Conservation (phyloP, 2,113 vertebrate species). For the Myiozetetes cayanensis region DNA sequence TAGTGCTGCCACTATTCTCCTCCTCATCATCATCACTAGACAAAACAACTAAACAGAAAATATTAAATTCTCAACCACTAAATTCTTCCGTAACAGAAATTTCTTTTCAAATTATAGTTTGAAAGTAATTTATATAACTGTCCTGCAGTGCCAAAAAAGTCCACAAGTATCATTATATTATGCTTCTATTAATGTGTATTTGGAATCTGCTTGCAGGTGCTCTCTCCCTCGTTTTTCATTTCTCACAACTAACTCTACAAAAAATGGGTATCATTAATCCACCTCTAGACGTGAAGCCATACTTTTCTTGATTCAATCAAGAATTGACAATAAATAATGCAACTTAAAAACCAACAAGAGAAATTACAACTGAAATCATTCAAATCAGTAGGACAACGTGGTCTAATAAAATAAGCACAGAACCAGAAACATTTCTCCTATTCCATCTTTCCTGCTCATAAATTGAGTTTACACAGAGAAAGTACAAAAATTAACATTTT, state of each 20-base stretch:
- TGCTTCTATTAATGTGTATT: not conserved
- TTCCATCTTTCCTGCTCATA: not conserved
- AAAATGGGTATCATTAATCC: not conserved
- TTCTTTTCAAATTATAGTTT: constrained; percentile 1
- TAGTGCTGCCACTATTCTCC: constrained; percentile 81
- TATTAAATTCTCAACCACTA: constrained; percentile 53
- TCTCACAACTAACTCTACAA: not conserved
- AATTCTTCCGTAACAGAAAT: constrained; percentile 15
- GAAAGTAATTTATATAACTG: not conserved
- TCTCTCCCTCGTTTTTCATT: not conserved
- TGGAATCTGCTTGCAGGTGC: not conserved
- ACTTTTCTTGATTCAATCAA: not conserved
- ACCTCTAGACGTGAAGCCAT: not conserved
- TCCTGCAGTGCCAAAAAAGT: constrained; percentile 14
- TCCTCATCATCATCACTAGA: constrained; percentile 93
- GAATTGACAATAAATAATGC: not conserved
- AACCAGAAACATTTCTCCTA: not conserved
- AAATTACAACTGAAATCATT: not conserved
- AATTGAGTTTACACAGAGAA: not conserved
- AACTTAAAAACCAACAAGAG: not conserved
- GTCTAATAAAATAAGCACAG: not conserved
- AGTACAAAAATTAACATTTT: not conserved
- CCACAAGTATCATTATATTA: not conserved
- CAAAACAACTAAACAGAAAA: constrained; percentile 85
- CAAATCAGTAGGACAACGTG: not conserved